Base-by-base conservation (phyloP, 2,113 vertebrate genomes). In the Reinhardtius hippoglossoides region DNA sequence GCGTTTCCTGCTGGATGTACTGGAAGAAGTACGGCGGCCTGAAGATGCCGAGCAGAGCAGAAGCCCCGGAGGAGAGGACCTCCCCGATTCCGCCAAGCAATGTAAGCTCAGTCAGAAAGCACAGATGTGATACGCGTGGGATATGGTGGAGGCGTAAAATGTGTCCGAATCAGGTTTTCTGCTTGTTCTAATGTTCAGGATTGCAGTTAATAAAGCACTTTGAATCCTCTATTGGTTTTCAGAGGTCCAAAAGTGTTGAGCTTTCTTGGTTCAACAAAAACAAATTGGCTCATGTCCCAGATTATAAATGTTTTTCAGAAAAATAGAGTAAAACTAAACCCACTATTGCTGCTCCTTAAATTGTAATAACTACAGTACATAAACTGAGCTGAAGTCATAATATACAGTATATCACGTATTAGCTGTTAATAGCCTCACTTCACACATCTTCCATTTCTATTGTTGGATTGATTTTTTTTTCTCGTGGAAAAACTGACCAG, bases 1-100 rank as follows among this genome's bases (percentile, higher is more conserved):
- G 98, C 73, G 96, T 97, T 20, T 96, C 96, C 83, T 99, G 98
- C 90, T 99, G 98, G 97, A 96, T 97, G 90, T 99, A 99, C 83
- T 99, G 98, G 98, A 99, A 99, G 94, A 99, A 99, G 90, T 99
- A 99, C 0, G 97, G 97, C 56, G 97, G 98, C 71, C 93, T 99
- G 87, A 99, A 99, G 95, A 98, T 98, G 98, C 98, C 97, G 14
- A 98, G 97, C 80, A 95, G 97, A 88, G 96, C 96, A 48, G 97
- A 98, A 61, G 97, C 24, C 13, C 90, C 93, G 7, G 94, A 95
- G 81, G 97, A 97, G 88, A 96, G 96, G 86, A 92, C 96, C 23
- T 96, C 96, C 67, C 96, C 97, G 23, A 95, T 84, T 72, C 97
- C 97, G 12, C 82, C 95, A 64, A 76, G 94, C 88, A 97, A 95